Conservation (phyloP, 2,797 vertebrate species). For the Alfaro cultratus region DNA sequence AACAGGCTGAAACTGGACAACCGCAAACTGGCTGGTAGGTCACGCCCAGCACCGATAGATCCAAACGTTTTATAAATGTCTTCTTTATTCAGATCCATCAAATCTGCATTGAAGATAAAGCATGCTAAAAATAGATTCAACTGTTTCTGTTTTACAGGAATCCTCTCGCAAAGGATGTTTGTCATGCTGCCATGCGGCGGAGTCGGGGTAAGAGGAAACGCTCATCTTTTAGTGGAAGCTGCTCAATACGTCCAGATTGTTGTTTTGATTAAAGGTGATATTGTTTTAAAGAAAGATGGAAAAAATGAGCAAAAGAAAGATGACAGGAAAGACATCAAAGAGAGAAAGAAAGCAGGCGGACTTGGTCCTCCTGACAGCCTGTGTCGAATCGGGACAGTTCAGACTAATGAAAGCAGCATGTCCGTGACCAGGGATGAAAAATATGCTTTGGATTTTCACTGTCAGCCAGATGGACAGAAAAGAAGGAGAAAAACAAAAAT, state of each 20-base stretch:
- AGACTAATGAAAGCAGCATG: slow-evolving; percentile 84
- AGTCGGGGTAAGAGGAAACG: slow-evolving; percentile 88
- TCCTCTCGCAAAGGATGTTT: slow-evolving; percentile 90
- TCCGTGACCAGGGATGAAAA: slow-evolving; percentile 73
- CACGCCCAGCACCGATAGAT: neutral
- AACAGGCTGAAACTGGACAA: slow-evolving; percentile 97
- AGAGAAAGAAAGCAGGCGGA: slow-evolving; percentile 38
- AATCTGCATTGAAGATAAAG: neutral
- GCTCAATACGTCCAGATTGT: slow-evolving; percentile 17
- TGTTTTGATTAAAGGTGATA: slow-evolving; percentile 38
- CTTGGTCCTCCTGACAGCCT: slow-evolving; percentile 56
- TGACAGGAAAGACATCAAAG: slow-evolving; percentile 51
- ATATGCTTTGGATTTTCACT: slow-evolving; percentile 59
- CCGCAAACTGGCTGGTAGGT: slow-evolving; percentile 90
- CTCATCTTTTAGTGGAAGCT: slow-evolving; percentile 23
- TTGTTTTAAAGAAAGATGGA: slow-evolving; percentile 51
- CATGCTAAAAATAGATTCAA: neutral
- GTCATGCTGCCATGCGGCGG: slow-evolving; percentile 97
- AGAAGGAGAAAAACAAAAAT: slow-evolving; percentile 23
- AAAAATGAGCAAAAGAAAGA: neutral
- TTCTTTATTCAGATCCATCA: neutral
- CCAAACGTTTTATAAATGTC: neutral
- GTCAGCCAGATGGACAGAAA: slow-evolving; percentile 59
- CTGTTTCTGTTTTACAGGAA: slow-evolving; percentile 51
- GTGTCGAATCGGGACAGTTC: slow-evolving; percentile 68